These are phyloP conservation scores for Brienomyrus brachyistius DNA, from an alignment of 2,113 vertebrate species.

Conservation along the genomic window DNA sequence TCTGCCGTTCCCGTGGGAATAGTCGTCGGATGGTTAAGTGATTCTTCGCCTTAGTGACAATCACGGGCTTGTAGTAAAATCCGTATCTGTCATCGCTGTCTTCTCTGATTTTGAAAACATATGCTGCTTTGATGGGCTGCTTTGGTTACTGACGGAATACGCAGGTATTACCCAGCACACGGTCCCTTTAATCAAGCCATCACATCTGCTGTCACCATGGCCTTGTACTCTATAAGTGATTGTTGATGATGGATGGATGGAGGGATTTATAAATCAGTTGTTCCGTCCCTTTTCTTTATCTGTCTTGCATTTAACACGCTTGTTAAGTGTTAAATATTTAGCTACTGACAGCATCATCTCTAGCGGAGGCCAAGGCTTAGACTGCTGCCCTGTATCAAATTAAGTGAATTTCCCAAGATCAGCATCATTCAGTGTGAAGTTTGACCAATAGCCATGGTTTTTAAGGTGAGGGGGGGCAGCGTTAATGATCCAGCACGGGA, in stretches of 20 bases:
- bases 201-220: neutral
- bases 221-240: neutral
- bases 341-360: neutral
- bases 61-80: neutral
- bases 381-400: neutral
- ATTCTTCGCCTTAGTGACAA: conserved; percentile 5
- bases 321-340: neutral
- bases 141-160: neutral
- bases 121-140: neutral
- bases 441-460: neutral
- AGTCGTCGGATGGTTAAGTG: conserved; percentile 11
- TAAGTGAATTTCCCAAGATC: neutral
- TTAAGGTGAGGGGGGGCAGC: neutral
- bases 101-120: conserved; percentile 7
- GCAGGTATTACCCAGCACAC: neutral
- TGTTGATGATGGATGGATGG: neutral
- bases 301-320: neutral
- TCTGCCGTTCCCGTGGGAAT: neutral
- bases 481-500: neutral
- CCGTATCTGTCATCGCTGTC: neutral
- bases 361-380: neutral
- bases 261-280: neutral
- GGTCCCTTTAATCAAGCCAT: neutral
- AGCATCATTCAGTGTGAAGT: neutral
- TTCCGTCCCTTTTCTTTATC: neutral